phyloP scores from a whole-genome alignment of 2,888 invertebrate species.

The Pterostichus niger region DNA sequence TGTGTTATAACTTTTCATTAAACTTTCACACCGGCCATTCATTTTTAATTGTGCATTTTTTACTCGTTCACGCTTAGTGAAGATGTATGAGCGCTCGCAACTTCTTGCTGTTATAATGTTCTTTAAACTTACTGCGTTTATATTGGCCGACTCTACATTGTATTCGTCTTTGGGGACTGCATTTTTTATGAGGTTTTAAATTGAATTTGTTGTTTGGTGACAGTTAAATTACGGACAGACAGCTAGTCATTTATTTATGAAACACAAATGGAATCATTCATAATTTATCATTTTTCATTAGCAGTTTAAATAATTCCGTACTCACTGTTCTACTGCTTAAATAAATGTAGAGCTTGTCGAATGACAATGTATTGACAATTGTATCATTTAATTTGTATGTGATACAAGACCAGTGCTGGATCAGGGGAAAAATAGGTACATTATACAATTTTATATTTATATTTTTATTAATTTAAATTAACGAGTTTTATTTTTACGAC shows the following conservation, averaged over 20 bases:
- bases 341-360: no score
- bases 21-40: conserved; percentile 65
- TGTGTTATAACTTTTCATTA: conserved; percentile 67
- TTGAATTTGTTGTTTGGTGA: conserved; percentile 29
- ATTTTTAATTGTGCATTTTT: conserved; percentile 67
- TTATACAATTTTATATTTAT: no score
- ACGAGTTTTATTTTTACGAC: no score
- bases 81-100: conserved; percentile 24
- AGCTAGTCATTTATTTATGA: background rate
- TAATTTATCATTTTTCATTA: background rate
- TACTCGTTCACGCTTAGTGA: conserved; percentile 38
- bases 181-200: conserved; percentile 11
- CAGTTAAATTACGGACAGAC: background rate
- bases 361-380: no score
- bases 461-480: no score
- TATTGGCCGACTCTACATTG: background rate
- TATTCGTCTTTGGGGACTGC: conserved; percentile 4
- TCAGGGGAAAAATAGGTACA: no score
- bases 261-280: background rate
- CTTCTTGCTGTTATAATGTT: conserved; percentile 11
- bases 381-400: no score
- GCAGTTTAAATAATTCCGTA: no score
- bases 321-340: no score
- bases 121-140: conserved; percentile 12
- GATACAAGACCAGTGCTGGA: no score